Conservation (phyloP, 2,888 invertebrate species). For the Litoditis marina region DNA sequence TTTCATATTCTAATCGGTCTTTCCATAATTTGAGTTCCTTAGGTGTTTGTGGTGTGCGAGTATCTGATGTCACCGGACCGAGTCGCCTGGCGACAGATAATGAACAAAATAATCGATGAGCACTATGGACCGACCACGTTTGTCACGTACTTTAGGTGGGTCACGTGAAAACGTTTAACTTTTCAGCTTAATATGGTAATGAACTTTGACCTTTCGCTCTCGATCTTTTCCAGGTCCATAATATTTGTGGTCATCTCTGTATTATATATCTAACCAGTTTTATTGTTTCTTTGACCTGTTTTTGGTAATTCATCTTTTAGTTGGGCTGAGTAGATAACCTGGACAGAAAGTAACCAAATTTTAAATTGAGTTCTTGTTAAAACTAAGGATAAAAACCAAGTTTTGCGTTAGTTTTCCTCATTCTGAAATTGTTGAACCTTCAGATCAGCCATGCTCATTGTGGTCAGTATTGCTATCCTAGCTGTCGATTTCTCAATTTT, state of each 20-base stretch:
- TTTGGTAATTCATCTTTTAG: too few relatives aligned
- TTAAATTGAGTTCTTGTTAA: too few relatives aligned
- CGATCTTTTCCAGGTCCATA: too few relatives aligned
- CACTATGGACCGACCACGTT: slow-evolving; percentile 45
- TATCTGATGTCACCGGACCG: slow-evolving; percentile 11
- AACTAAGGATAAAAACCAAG: too few relatives aligned
- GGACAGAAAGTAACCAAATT: too few relatives aligned
- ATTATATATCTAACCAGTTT: too few relatives aligned
- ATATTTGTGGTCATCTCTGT: too few relatives aligned
- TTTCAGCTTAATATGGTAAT: background rate
- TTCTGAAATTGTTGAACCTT: background rate
- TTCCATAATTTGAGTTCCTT: background rate
- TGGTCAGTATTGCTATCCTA: slow-evolving; percentile 79
- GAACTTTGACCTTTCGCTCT: too few relatives aligned
- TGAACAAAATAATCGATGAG: slow-evolving; percentile 40
- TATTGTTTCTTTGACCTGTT: background rate
- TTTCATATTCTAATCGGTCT: too few relatives aligned
- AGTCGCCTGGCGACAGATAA: slow-evolving; percentile 13
- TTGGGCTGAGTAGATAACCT: too few relatives aligned
- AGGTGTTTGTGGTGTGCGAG: slow-evolving; percentile 18
- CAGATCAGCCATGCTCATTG: slow-evolving; percentile 63
- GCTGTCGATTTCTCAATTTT: slow-evolving; percentile 88
- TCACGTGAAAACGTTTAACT: background rate
- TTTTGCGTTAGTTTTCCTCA: too few relatives aligned
- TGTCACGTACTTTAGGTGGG: slow-evolving; percentile 48